Evolutionary conservation across 2,113 vertebrate genomes (phyloP).

Genomic region (Lichenostomus cassidix): DNA sequence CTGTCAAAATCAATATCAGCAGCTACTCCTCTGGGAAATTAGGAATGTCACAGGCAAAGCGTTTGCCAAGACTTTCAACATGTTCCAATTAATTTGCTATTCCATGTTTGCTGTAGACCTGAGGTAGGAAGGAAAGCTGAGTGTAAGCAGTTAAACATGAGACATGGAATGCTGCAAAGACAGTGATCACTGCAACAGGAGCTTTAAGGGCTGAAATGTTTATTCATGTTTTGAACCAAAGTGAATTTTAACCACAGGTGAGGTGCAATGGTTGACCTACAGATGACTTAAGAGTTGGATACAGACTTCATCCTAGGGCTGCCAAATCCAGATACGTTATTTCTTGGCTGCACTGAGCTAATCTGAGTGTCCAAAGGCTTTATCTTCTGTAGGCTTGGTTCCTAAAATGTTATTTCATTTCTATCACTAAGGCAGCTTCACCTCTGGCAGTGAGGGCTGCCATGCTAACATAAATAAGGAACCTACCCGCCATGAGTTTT

Average conservation of each 20-base stretch:
- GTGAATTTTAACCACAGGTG: not conserved
- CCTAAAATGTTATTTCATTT: not conserved
- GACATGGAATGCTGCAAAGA: not conserved
- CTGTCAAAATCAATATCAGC: constrained; percentile 43
- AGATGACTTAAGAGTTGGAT: not conserved
- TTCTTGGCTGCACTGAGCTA: not conserved
- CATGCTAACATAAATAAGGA: not conserved
- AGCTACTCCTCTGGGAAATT: constrained; percentile 66
- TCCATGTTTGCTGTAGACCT: not conserved
- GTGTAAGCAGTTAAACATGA: not conserved
- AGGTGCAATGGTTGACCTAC: not conserved
- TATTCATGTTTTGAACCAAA: not conserved
- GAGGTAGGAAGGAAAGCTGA: not conserved
- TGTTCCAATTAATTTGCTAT: constrained; percentile 33
- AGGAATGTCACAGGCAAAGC: constrained; percentile 32
- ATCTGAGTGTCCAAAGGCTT: not conserved
- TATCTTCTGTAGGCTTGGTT: not conserved
- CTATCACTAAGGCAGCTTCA: not conserved
- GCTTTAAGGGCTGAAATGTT: not conserved
- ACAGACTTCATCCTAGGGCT: not conserved
- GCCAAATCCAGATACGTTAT: not conserved
- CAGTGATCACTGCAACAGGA: not conserved
- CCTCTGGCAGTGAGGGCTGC: not conserved
- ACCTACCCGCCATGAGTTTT: not conserved
- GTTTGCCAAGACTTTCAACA: constrained; percentile 2